Evolutionary conservation across 2,113 vertebrate species (phyloP).

Genomic region (Perca schrenkii): DNA sequence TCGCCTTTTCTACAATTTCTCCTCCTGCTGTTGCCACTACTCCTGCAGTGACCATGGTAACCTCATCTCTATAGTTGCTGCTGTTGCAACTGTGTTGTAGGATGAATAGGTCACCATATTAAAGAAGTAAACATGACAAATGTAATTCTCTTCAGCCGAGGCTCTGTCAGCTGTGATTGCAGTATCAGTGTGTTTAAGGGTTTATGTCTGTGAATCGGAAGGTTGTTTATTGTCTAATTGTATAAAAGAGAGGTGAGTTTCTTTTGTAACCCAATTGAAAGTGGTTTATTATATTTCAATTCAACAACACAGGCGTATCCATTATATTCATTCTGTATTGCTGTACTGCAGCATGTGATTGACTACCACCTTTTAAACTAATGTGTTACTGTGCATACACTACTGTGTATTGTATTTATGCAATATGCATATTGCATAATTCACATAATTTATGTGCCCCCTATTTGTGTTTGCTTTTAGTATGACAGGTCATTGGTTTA

Average conservation of each 20-base stretch:
- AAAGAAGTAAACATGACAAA: constrained; percentile 58
- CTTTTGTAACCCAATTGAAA: constrained; percentile 64
- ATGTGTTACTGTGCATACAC: constrained; percentile 50
- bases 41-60: constrained; percentile 72
- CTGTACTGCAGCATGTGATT: constrained; percentile 60
- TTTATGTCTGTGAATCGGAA: constrained; percentile 34
- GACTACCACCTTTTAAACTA: constrained; percentile 71
- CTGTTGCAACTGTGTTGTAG: constrained; percentile 38
- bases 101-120: constrained; percentile 67
- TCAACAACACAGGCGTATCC: constrained; percentile 41
- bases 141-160: constrained; percentile 44
- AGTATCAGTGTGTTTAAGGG: constrained; percentile 45
- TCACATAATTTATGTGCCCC: constrained; percentile 50
- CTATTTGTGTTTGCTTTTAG: constrained; percentile 54
- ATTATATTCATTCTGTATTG: constrained; percentile 56
- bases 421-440: constrained; percentile 56
- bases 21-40: constrained; percentile 52
- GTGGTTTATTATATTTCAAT: constrained; percentile 66
- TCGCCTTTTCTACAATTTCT: constrained; percentile 49
- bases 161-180: constrained; percentile 56
- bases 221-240: constrained; percentile 66
- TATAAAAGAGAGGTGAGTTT: constrained; percentile 35
- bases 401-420: constrained; percentile 63
- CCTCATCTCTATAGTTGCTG: constrained; percentile 48
- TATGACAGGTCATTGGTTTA: constrained; percentile 55